phyloP scores from a whole-genome alignment of 1,140 invertebrate genomes.

The Parasteatoda tepidariorum region DNA sequence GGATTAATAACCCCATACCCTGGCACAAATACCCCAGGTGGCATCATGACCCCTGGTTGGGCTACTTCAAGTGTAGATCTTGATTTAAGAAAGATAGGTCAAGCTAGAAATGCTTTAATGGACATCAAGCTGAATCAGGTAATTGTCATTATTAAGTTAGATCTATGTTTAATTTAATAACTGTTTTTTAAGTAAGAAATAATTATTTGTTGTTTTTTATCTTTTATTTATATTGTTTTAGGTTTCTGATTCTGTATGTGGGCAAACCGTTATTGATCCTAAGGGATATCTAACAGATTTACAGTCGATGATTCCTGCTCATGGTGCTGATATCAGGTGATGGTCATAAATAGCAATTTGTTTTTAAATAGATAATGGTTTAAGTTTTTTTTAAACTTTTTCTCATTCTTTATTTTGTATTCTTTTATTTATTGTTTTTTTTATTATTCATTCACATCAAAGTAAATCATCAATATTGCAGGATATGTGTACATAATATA shows the following conservation, averaged over 20 bases:
- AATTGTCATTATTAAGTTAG: background rate
- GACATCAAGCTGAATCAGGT: constrained; percentile 96
- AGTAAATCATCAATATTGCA: too few species aligned
- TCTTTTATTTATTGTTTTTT: background rate
- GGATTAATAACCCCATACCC: constrained; percentile 64
- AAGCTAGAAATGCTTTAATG: constrained; percentile 99
- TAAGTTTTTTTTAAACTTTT: background rate
- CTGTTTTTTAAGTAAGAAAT: background rate
- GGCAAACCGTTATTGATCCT: constrained; percentile 99
- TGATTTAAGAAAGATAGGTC: constrained; percentile 98
- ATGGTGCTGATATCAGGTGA: constrained; percentile 98
- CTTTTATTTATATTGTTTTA: constrained; percentile 54
- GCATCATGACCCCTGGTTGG: constrained; percentile 70
- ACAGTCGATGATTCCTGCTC: constrained; percentile 98
- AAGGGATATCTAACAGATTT: constrained; percentile 99
- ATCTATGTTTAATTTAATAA: background rate
- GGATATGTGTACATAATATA: too few species aligned
- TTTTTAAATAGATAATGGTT: too few species aligned
- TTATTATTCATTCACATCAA: too few species aligned
- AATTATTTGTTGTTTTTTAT: too few species aligned
- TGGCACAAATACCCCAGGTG: constrained; percentile 61
- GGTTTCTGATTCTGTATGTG: constrained; percentile 97
- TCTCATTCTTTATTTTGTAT: background rate
- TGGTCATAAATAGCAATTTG: too few species aligned
- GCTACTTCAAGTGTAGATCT: constrained; percentile 89